Conservation (phyloP, 2,113 vertebrate genomes). For the Colaptes auratus region DNA sequence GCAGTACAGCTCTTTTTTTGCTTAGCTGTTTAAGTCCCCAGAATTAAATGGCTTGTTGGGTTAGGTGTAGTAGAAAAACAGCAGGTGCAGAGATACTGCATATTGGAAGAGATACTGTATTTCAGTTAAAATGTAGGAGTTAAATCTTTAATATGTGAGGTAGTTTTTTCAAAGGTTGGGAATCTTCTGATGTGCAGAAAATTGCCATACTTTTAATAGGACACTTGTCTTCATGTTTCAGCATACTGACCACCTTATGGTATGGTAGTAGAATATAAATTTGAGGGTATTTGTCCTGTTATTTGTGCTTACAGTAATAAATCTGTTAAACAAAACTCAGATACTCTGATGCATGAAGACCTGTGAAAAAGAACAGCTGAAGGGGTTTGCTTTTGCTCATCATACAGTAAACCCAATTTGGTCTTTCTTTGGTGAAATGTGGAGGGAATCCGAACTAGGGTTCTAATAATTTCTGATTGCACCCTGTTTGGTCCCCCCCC, state of each 20-base stretch:
- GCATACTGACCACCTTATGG: slow-evolving; percentile 24
- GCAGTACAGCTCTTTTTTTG: background rate
- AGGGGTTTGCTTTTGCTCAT: slow-evolving; percentile 60
- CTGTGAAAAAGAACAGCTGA: slow-evolving; percentile 67
- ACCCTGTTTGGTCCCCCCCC: background rate
- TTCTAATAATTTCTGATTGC: slow-evolving; percentile 61
- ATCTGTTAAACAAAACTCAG: slow-evolving; percentile 63
- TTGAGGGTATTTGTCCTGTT: slow-evolving; percentile 48
- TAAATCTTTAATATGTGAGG: background rate
- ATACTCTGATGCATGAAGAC: slow-evolving; percentile 63
- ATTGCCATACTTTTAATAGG: slow-evolving; percentile 57
- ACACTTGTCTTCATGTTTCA: slow-evolving; percentile 37
- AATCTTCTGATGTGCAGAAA: slow-evolving; percentile 64
- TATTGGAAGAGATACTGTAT: background rate
- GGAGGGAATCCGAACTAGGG: slow-evolving; percentile 54
- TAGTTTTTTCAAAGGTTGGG: slow-evolving; percentile 44
- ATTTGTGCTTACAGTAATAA: slow-evolving; percentile 66
- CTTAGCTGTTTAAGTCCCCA: background rate
- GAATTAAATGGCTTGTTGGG: background rate
- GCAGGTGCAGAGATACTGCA: background rate
- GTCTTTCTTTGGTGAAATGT: slow-evolving; percentile 63
- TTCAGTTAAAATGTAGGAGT: slow-evolving; percentile 15
- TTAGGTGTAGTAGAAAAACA: background rate
- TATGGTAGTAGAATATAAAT: slow-evolving; percentile 62
- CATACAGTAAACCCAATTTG: slow-evolving; percentile 69